Base-by-base conservation (phyloP, 2,113 vertebrate genomes). In the Microcebus ravelobensis region DNA sequence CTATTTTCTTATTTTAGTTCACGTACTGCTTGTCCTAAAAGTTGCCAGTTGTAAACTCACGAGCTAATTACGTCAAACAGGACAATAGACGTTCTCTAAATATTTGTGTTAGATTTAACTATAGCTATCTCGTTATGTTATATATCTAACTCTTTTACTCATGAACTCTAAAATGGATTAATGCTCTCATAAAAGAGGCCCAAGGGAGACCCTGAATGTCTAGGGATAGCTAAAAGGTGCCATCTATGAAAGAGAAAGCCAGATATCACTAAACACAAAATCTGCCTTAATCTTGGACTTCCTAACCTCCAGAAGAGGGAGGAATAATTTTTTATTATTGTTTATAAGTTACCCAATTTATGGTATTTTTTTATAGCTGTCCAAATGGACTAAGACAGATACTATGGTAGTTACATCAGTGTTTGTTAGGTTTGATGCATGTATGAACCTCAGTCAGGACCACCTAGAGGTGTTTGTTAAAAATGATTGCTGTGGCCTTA, bases 31-130 rank as follows among this genome's bases (percentile, higher is more conserved):
- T 90, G 39, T 77, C 36, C 67, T 97, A 65, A 96, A 90, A 61
- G 8, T 68, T 39, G 23, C 6, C 15, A n/a, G 21, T 65, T 97
- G 8, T 50, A 90, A 92, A 73, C 14, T 57, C 48, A 50, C 3
- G 6, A 18, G 14, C 0, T 73, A 89, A 87, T 92, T 94, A 34
- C 7, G 61, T 63, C 15, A 77, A 39, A 92, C 31, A 55, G 0
- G 17, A 52, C 61, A 67, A 6, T 84, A 3, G 52, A 52, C 21
- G 1, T 87, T 50, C 3, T 91, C 59, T 25, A 87, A 89, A 86
- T 87, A 83, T 70, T 55, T 90, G 36, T 94, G 6, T 48, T 76
- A 52, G 9, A 57, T 79, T 80, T 83, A 89, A 96, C 57, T 73
- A 36, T 34, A 84, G 5, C 6, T 55, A 52, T 50, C 34, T 5